A percentile compares a stretch with the other conserved stretches of the same genome.
Evolutionary conservation across 2,797 vertebrate species (phyloP).

Genomic region (Acipenser ruthenus): DNA sequence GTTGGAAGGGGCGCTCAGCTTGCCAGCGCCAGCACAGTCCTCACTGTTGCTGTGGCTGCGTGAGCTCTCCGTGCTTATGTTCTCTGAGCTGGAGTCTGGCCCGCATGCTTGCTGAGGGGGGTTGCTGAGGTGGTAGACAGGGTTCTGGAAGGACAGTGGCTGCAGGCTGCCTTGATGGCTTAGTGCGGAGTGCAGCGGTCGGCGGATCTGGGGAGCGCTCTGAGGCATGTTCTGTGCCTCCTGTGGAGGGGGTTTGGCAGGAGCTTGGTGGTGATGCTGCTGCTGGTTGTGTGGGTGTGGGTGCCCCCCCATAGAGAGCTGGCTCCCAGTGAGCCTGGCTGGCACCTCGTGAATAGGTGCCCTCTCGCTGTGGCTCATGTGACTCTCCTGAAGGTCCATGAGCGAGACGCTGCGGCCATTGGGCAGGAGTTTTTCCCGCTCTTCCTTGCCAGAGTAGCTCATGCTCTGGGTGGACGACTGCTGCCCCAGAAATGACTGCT

Average conservation of each 20-base stretch:
- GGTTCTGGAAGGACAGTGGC: constrained; percentile 90
- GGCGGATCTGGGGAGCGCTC: constrained; percentile 62
- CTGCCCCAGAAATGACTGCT: constrained; percentile 59
- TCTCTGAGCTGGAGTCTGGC: constrained; percentile 76
- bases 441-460: constrained; percentile 76
- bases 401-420: constrained; percentile 83
- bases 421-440: constrained; percentile 61
- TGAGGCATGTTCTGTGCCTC: constrained; percentile 67
- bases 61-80: constrained; percentile 80
- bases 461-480: constrained; percentile 82
- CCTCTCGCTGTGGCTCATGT: constrained; percentile 38
- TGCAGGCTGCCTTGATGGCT: constrained; percentile 64
- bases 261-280: constrained; percentile 33
- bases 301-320: constrained; percentile 63
- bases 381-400: constrained; percentile 82
- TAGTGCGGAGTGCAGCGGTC: constrained; percentile 64
- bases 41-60: constrained; percentile 73
- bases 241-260: constrained; percentile 40
- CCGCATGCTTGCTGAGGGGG: constrained; percentile 39
- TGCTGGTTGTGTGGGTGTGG: constrained; percentile 61
- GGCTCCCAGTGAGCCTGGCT: constrained; percentile 69
- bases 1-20: constrained; percentile 71
- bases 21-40: constrained; percentile 48
- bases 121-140: constrained; percentile 82
- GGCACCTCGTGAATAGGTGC: constrained; percentile 57